Base-by-base conservation (phyloP, 1,140 invertebrate genomes). In the Tetragnatha versicolor region DNA sequence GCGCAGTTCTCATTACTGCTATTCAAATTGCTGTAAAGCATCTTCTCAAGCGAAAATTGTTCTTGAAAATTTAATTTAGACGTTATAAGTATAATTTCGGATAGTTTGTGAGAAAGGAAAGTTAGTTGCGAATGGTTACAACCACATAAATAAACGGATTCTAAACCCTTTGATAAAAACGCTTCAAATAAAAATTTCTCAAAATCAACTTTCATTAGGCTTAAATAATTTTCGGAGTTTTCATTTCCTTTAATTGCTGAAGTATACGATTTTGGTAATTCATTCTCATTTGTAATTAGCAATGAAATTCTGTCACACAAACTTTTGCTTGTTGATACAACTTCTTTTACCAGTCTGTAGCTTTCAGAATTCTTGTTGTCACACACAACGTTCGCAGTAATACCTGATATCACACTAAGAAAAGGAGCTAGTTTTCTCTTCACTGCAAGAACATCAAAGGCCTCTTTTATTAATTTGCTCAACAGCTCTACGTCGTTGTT, bases 251-350 rank as follows among this genome's bases (percentile, higher is more conserved):
- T 20, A 7, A 35, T 12, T 65, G 33, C n/a, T n/a, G n/a, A n/a
- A n/a, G n/a, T n/a, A n/a, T n/a, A n/a, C n/a, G n/a, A n/a, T n/a
- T n/a, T n/a, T n/a, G n/a, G n/a, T n/a, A n/a, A n/a, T n/a, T n/a
- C n/a, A n/a, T n/a, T n/a, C n/a, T n/a, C n/a, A n/a, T n/a, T n/a
- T n/a, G n/a, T n/a, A n/a, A n/a, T n/a, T n/a, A n/a, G n/a, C 29
- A 5, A 17, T 65, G 37, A 27, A 65, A 65, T 22, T 42, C 25
- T 65, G 27, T 65, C 61, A 22, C 61, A 65, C 17, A 65, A 9
- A 45, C 22, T 17, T 65, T 65, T 65, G 20, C 61, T 42, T n/a
- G 20, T 14, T 27, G 25, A 65, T 42, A 27, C 25, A 25, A 31
- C 42, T 65, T 42, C 39, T 25, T 39, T 25, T 27, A 65, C 20